Evolutionary conservation across 1,140 invertebrate genomes (phyloP).

Genomic region (Uloborus diversus): DNA sequence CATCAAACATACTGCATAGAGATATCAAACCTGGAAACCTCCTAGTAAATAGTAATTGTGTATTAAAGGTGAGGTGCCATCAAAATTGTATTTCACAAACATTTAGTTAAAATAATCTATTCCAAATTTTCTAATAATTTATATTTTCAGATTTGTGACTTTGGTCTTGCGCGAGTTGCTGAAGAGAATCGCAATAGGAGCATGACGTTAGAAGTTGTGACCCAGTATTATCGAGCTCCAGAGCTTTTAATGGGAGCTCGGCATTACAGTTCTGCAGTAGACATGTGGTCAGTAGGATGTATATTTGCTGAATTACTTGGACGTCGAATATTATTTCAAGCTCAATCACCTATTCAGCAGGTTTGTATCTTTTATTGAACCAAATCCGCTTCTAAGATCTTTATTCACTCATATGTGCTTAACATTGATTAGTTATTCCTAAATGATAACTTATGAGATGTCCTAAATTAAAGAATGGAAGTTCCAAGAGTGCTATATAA

Average conservation of each 20-base stretch:
- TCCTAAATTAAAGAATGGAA: too few species aligned
- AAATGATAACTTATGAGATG: too few species aligned
- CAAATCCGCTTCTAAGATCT: too few species aligned
- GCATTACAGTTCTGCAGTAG: constrained; percentile 96
- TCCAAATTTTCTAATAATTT: background rate
- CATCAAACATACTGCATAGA: constrained; percentile 94
- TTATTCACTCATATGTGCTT: too few species aligned
- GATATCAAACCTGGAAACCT: constrained; percentile 99
- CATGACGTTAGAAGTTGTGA: constrained; percentile 99
- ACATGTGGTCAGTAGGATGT: constrained; percentile 99
- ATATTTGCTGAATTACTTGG: constrained; percentile 97
- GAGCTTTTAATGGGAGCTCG: constrained; percentile 98
- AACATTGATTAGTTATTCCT: too few species aligned
- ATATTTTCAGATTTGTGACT: constrained; percentile 89
- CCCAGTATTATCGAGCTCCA: constrained; percentile 98
- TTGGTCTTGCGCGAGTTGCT: constrained; percentile 92
- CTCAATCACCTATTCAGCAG: constrained; percentile 93
- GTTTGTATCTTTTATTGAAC: too few species aligned
- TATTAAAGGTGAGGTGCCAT: constrained; percentile 80
- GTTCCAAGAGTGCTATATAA: too few species aligned
- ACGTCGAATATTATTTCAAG: constrained; percentile 95
- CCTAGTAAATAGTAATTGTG: constrained; percentile 98
- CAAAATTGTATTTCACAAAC: background rate
- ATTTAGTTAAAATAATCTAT: background rate
- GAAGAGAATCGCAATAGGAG: constrained; percentile 89